phyloP scores from a whole-genome alignment of 1,140 invertebrate genomes.

The Carcinoscorpius rotundicauda region DNA sequence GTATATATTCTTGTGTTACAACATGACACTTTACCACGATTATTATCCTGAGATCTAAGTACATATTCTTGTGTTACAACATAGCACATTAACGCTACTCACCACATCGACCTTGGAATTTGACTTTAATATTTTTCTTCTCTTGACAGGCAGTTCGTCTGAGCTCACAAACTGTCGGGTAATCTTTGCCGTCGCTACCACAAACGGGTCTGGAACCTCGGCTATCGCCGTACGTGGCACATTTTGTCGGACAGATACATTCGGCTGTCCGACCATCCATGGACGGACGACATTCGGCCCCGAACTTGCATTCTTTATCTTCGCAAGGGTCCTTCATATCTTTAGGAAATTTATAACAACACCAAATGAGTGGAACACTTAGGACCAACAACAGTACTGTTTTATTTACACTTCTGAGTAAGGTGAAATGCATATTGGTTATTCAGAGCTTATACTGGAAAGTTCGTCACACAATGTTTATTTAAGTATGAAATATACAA shows the following conservation, averaged over 20 bases:
- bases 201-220: slow-evolving; percentile 56
- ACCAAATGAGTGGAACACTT: no score
- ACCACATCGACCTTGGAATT: slow-evolving; percentile 82
- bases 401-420: no score
- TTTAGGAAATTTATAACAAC: slow-evolving; percentile 41
- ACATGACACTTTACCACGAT: no score
- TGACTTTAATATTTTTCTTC: slow-evolving; percentile 63
- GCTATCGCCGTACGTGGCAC: slow-evolving; percentile 64
- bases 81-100: slow-evolving; percentile 32
- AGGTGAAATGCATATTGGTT: no score
- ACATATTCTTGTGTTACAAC: no score
- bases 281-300: slow-evolving; percentile 57
- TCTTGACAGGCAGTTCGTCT: slow-evolving; percentile 55
- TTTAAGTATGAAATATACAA: no score
- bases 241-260: slow-evolving; percentile 58
- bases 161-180: slow-evolving; percentile 65
- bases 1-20: no score
- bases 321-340: slow-evolving; percentile 63
- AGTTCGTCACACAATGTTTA: no score
- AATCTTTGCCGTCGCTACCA: slow-evolving; percentile 38
- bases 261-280: slow-evolving; percentile 53
- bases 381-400: no score
- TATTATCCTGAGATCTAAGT: no score
- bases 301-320: slow-evolving; percentile 55
- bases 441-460: no score